Conservation (phyloP, 2,113 vertebrate genomes). For the Rhineura floridana region DNA sequence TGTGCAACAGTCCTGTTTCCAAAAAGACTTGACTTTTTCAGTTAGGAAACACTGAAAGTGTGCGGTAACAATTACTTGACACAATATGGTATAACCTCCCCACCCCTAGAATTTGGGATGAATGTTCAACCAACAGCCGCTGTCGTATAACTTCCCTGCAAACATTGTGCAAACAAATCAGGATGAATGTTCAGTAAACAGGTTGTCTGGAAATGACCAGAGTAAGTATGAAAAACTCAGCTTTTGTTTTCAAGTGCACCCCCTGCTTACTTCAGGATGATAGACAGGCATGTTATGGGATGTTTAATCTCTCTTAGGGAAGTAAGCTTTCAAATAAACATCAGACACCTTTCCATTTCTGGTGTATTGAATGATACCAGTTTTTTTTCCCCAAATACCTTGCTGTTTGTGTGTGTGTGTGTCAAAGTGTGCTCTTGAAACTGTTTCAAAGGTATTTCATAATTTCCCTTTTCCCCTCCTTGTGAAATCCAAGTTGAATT, state of each 20-base stretch:
- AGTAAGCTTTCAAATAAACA: slow-evolving; percentile 19
- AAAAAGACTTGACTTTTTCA: too few species aligned
- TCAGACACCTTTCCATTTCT: slow-evolving; percentile 11
- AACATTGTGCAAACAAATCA: too few species aligned
- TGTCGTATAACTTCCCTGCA: too few species aligned
- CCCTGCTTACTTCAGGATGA: neutral
- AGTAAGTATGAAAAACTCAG: neutral
- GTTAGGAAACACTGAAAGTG: too few species aligned
- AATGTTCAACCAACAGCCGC: too few species aligned
- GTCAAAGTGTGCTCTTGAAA: slow-evolving; percentile 15
- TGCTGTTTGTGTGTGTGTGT: neutral
- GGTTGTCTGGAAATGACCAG: too few species aligned
- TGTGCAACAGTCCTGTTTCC: too few species aligned
- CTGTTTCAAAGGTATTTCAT: slow-evolving; percentile 17
- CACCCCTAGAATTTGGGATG: too few species aligned
- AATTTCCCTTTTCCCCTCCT: neutral
- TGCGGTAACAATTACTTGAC: too few species aligned
- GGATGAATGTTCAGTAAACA: too few species aligned
- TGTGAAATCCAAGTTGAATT: slow-evolving; percentile 16
- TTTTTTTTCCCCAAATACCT: too few species aligned
- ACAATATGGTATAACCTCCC: too few species aligned
- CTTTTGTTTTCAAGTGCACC: neutral
- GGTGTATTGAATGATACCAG: neutral
- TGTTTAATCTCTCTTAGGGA: neutral
- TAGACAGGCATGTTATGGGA: neutral